phyloP scores from a whole-genome alignment of 2,797 vertebrate genomes.

The Mus caroli region DNA sequence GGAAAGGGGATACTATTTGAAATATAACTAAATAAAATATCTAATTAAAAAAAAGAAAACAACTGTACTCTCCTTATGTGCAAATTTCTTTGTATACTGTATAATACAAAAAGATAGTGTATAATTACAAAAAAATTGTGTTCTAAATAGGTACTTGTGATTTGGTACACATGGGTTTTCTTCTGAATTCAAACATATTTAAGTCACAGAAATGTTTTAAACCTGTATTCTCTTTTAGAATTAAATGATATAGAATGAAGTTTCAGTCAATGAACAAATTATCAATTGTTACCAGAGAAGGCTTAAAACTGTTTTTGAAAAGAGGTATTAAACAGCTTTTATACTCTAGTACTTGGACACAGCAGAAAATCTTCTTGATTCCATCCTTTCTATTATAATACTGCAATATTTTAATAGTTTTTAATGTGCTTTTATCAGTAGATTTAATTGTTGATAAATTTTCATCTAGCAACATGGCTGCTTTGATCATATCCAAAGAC shows the following conservation, averaged over 20 bases:
- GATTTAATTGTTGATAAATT: neutral
- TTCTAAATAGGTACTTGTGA: constrained; percentile 76
- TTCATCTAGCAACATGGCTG: too few relatives aligned
- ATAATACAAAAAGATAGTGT: constrained; percentile 78
- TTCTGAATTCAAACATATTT: constrained; percentile 61
- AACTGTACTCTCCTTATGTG: constrained; percentile 43
- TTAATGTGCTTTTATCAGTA: neutral
- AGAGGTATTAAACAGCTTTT: neutral
- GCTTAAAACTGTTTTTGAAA: neutral
- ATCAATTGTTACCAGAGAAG: neutral
- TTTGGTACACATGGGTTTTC: constrained; percentile 66
- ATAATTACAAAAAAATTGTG: constrained; percentile 81
- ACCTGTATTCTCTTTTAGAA: neutral
- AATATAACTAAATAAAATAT: too few relatives aligned
- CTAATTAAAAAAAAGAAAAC: constrained; percentile 58
- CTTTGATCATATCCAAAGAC: too few relatives aligned
- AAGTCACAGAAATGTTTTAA: constrained; percentile 62
- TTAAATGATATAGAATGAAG: neutral
- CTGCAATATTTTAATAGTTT: neutral
- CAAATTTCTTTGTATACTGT: constrained; percentile 61
- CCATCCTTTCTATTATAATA: neutral
- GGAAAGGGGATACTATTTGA: too few relatives aligned
- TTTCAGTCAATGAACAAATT: constrained; percentile 27
- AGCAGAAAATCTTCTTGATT: neutral
- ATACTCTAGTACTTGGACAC: neutral